Evolutionary conservation across 2,113 vertebrate genomes (phyloP), one percentile per base, ranked within the genome.

Genomic region (Elachura formosa): DNA sequence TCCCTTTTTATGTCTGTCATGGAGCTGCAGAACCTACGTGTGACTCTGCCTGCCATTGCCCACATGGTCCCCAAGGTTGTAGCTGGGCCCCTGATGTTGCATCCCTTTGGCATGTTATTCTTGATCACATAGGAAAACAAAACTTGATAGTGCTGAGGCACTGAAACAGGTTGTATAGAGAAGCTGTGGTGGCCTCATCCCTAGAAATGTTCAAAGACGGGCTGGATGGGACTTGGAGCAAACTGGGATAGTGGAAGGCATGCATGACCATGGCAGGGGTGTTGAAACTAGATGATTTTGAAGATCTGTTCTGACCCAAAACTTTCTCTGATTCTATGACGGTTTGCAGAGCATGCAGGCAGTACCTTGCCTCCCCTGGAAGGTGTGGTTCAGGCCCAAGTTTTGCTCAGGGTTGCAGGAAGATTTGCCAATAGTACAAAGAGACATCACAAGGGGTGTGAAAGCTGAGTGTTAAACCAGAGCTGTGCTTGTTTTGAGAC

Each of bases 51-150:
- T 76, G 33, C 11, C 4, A 1, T 6, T 71, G 33, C 36, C 12
- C 2, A 1, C 2, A 0, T 45, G 34, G 9, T 9, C 64, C 12
- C 11, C 54, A 51, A 29, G 10, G 25, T 0, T 48, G 43, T 33
- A 80, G 46, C 6, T 88, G 13, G 9, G 55, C 22, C 33, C 51
- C 21, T 13, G 7, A 59, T 40, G 17, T 1, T 40, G 4, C 31
- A 13, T 24, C 10, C 6, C 26, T 71, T 63, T 58, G 21, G 18
- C 28, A 16, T 21, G 12, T 31, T 18, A 67, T 25, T 54, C n/a
- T 40, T 23, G 20, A 18, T 21, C 28, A 48, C 10, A 17, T 38
- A 36, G 31, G 23, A 71, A 67, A 34, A 17, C 14, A 52, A 76
- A 56, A 55, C 6, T 15, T 3, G 5, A 31, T 8, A 5, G 11